phyloP scores from a whole-genome alignment of 2,888 invertebrate genomes.

The Spisula solida region DNA sequence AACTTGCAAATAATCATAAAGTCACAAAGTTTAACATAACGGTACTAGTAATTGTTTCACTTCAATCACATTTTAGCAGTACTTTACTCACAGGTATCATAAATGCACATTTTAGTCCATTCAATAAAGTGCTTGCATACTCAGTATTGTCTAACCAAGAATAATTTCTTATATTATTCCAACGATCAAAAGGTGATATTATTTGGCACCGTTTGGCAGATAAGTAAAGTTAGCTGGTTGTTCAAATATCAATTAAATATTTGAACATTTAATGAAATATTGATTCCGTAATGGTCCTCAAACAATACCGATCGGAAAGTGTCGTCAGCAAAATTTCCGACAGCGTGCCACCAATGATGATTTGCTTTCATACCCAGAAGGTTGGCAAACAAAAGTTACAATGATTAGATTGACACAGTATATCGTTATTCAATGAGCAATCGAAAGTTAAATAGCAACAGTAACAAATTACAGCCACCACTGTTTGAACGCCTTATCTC shows the following conservation, averaged over 20 bases:
- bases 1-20: no score
- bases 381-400: constrained; percentile 29
- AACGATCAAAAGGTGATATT: not conserved
- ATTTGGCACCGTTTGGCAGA: not conserved
- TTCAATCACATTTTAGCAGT: not conserved
- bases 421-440: constrained; percentile 47
- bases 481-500: constrained; percentile 46
- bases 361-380: not conserved
- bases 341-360: not conserved
- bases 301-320: constrained; percentile 22
- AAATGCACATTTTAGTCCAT: not conserved
- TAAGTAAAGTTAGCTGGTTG: constrained; percentile 20
- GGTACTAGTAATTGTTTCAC: not conserved
- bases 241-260: constrained; percentile 38
- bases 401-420: constrained; percentile 36
- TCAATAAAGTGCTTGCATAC: not conserved
- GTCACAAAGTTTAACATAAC: not conserved
- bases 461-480: constrained; percentile 33
- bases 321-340: not conserved
- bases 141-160: no score
- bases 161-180: not conserved
- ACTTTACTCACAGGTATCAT: not conserved
- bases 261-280: constrained; percentile 37
- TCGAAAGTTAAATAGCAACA: constrained; percentile 66
- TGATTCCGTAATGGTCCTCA: constrained; percentile 9